phyloP scores from a whole-genome alignment of 2,888 invertebrate genomes.

The Cheilosia scutellata region DNA sequence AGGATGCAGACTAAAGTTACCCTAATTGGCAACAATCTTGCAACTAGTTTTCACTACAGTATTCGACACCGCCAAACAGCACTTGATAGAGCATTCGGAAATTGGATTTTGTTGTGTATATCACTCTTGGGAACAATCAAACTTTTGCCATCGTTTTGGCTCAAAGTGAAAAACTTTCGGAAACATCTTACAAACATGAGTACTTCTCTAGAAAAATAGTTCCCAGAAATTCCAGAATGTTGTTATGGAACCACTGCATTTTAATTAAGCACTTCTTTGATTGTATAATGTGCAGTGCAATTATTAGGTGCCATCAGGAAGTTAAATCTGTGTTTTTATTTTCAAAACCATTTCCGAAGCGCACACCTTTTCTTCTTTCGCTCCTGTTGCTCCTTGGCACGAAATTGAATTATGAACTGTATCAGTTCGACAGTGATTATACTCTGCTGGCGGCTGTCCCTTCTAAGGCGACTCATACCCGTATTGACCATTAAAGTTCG shows the following conservation, averaged over 20 bases:
- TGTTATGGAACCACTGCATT: neutral
- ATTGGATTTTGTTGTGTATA: conserved; percentile 57
- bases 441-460: conserved; percentile 82
- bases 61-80: conserved; percentile 11
- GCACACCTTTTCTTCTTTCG: conserved; percentile 81
- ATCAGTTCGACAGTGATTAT: conserved; percentile 83
- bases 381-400: conserved; percentile 82
- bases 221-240: conserved; percentile 5
- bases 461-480: conserved; percentile 82
- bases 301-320: neutral
- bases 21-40: conserved; percentile 45
- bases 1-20: conserved; percentile 21
- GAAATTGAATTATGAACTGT: conserved; percentile 84
- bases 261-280: conserved; percentile 36
- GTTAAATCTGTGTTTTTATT: conserved; percentile 35
- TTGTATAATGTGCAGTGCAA: conserved; percentile 28
- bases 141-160: conserved; percentile 32
- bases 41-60: conserved; percentile 28
- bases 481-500: conserved; percentile 37
- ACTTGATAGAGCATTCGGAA: conserved; percentile 52
- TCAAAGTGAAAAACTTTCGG: conserved; percentile 45
- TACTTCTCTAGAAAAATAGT: conserved; percentile 1
- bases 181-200: conserved; percentile 20
- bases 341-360: conserved; percentile 29
- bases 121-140: conserved; percentile 14